Evolutionary conservation across 2,113 vertebrate species (phyloP), one percentile per base, ranked within the genome.

Genomic region (Neomonachus schauinslandi): DNA sequence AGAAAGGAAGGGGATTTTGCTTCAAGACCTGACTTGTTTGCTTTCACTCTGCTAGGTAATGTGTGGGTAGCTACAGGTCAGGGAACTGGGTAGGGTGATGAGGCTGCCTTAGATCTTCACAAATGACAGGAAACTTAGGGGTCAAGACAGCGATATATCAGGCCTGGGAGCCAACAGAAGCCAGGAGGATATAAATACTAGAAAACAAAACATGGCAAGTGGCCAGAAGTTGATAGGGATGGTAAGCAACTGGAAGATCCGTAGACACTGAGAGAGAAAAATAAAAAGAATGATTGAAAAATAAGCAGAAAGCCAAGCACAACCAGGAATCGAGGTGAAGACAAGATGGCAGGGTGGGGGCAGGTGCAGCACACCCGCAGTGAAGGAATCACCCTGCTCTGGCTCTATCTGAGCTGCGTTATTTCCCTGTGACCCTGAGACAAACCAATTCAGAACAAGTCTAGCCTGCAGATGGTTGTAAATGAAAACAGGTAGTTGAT

Each of bases 401-500:
- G 71, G 22, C 24, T 91, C 24, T 61, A 5, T 59, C 39, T 57
- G 59, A 55, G 15, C 22, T 74, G 4, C 57, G 19, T 74, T 82
- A 53, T 57, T 83, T 88, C 42, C 67, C 39, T 11, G 5, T 89
- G 36, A 46, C n/a, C 39, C 33, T 83, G 42, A n/a, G 76, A 39
- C 85, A 96, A 93, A 89, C 5, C 26, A 83, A 69, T 82, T 28
- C n/a, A 72, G 33, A 26, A 24, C 13, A 39, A 91, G 11, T 55
- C 86, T 94, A 55, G 77, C 22, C 42, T 89, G 21, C 61, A 97
- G 49, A 85, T 83, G 71, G 71, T 85, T 59, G 22, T 72, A 46
- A 96, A 36, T 90, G 80, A 86, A 97, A 94, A 61, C 18, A 96
- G 28, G 57, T 85, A 49, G 24, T 65, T 63, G 42, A 84, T 49